These are phyloP conservation scores for Callimorpha dominula DNA, from an alignment of 2,888 invertebrate species.

Conservation along the genomic window DNA sequence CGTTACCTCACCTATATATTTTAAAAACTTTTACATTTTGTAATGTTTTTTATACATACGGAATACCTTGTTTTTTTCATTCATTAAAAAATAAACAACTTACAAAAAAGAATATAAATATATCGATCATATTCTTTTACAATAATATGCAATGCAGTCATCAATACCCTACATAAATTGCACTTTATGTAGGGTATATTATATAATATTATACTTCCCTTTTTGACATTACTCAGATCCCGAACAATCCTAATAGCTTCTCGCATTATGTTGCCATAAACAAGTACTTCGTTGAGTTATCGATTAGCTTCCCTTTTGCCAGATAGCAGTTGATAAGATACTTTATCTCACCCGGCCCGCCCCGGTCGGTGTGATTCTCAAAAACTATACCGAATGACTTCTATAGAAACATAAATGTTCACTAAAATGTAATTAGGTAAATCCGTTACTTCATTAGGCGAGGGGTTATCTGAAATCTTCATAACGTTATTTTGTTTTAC, in stretches of 20 bases:
- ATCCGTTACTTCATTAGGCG: too few species aligned
- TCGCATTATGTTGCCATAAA: conserved; percentile 50
- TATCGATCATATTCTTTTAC: too few species aligned
- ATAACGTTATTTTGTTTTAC: background rate
- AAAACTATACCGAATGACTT: conserved; percentile 43
- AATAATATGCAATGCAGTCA: too few species aligned
- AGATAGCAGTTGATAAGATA: conserved; percentile 79
- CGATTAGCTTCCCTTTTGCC: conserved; percentile 71
- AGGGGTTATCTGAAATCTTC: background rate
- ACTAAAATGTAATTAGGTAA: too few species aligned
- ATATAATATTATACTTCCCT: too few species aligned
- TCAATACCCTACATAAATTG: background rate
- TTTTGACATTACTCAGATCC: conserved; percentile 27
- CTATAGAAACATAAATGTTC: conserved; percentile 12
- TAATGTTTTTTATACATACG: background rate
- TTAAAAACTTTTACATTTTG: background rate
- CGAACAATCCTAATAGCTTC: conserved; percentile 36
- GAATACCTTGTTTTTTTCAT: too few species aligned
- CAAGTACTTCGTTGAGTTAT: conserved; percentile 61
- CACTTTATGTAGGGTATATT: too few species aligned
- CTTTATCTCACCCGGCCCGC: conserved; percentile 70
- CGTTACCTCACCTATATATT: background rate
- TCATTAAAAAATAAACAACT: too few species aligned
- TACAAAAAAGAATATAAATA: too few species aligned
- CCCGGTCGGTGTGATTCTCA: conserved; percentile 61